Evolutionary conservation across 2,888 invertebrate genomes (phyloP), one percentile per base, ranked within the genome.

Genomic region (Dysmachus trigonus): DNA sequence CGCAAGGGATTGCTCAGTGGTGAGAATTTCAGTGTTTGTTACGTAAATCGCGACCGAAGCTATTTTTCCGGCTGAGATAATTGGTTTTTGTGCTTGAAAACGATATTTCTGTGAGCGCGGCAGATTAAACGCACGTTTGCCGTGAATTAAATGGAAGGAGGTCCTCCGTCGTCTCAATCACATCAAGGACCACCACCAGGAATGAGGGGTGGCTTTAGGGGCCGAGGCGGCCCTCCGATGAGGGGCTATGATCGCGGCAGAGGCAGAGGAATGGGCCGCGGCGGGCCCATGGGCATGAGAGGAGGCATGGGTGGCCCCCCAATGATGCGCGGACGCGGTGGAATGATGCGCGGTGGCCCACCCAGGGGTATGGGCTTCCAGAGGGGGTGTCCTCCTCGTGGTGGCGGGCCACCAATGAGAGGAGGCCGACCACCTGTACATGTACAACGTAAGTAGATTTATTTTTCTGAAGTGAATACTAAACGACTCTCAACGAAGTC

Each of bases 191-290:
- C 87, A 47, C 87, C 87, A 3, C 88, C 87, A 51, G 62, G 22
- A 62, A 90, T 91, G 87, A 91, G 92, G 86, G 90, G 91, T 85
- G 91, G 91, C 7, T 91, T 89, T 86, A 90, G 92, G 13, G 90
- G 90, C 38, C 90, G 91, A 15, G 90, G 92, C 15, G 91, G 91
- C 3, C 89, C 90, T 15, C 90, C 90, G 0, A 91, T 92, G 89
- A 90, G 92, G 3, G 91, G 92, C 1, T 92, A 90, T 76, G 92
- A 92, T 74, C 90, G 92, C 15, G 92, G 91, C 30, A 90, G 92
- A 79, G 92, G 92, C 22, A 90, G 92, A 73, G 92, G 92, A 38
- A 90, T 92, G 90, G 91, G 91, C 72, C 90, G 92, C 18, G 92
- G 92, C n/a, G 91, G 92, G 86, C 91, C 90, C 72, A 90, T 91